Base-by-base conservation (phyloP, 2,113 vertebrate species). In the Chaetorhynchus papuensis region DNA sequence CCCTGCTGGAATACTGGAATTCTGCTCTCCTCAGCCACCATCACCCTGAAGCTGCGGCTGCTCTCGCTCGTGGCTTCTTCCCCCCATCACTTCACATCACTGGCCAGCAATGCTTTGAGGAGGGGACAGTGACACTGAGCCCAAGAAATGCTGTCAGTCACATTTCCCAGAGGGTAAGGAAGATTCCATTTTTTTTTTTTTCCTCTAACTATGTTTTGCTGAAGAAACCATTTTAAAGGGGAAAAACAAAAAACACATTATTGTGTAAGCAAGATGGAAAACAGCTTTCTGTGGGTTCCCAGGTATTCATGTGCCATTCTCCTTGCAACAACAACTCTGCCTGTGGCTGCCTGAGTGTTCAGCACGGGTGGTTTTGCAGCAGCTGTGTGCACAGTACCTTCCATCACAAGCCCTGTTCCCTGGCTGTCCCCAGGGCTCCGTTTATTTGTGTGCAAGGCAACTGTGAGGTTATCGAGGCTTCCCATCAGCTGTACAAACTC, bases 401-500 rank as follows among this genome's bases (percentile, higher is more conserved):
- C 85, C 61, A 74, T 37, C 11, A 4, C 80, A 65, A 82, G 75
- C 57, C n/a, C 75, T 76, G 88, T 49, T 83, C 72, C 65, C 74
- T 84, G 75, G 45, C 93, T 92, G 71, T 83, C 86, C 83, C 61
- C 57, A 0, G 24, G 83, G 83, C 90, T 93, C 10, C 1, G 61
- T 90, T 96, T 97, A 91, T 95, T 94, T 96, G 91, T 91, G 42
- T 70, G 80, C 79, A 77, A 87, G 82, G 88, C 92, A 74, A 2
- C 56, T n/a, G 86, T 15, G 37, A 78, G 83, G 83, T 87, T 86
- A 47, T 93, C 3, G 1, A 92, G 94, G 68, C 89, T 86, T 56
- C 54, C 60, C 64, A 84, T 97, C 91, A 92, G 94, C 94, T 94
- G 88, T 86, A 26, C 83, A 94, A 93, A 94, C 89, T 90, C 86